Evolutionary conservation across 2,113 vertebrate species (phyloP).

Genomic region (Crypturellus undulatus): DNA sequence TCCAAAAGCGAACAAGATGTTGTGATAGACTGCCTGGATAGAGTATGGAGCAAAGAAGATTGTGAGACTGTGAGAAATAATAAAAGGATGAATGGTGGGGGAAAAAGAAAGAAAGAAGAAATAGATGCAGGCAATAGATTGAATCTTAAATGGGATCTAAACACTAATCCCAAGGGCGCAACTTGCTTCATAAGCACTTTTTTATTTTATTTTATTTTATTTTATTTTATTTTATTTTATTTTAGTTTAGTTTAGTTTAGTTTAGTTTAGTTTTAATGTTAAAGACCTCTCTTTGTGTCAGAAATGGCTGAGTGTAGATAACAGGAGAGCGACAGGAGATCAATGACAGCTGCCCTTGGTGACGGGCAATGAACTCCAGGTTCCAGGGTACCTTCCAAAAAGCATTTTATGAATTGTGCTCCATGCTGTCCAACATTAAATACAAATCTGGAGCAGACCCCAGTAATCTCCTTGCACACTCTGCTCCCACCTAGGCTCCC

Average conservation of each 20-base stretch:
- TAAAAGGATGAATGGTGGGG: background rate
- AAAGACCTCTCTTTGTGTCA: background rate
- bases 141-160: background rate
- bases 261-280: background rate
- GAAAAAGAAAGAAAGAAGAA: background rate
- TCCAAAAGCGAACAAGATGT: background rate
- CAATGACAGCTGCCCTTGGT: background rate
- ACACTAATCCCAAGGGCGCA: background rate
- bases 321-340: background rate
- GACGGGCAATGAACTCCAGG: background rate
- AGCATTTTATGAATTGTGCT: background rate
- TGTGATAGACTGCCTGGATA: background rate
- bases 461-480: background rate
- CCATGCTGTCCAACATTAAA: background rate
- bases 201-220: background rate
- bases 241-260: too few relatives aligned
- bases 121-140: fast-evolving
- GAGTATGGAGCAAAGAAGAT: background rate
- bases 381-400: background rate
- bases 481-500: background rate
- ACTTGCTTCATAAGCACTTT: background rate
- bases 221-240: too few relatives aligned
- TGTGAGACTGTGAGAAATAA: background rate
- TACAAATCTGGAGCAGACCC: background rate
- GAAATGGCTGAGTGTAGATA: background rate